phyloP scores from a whole-genome alignment of 2,113 vertebrate genomes.

The Oreotragus oreotragus region DNA sequence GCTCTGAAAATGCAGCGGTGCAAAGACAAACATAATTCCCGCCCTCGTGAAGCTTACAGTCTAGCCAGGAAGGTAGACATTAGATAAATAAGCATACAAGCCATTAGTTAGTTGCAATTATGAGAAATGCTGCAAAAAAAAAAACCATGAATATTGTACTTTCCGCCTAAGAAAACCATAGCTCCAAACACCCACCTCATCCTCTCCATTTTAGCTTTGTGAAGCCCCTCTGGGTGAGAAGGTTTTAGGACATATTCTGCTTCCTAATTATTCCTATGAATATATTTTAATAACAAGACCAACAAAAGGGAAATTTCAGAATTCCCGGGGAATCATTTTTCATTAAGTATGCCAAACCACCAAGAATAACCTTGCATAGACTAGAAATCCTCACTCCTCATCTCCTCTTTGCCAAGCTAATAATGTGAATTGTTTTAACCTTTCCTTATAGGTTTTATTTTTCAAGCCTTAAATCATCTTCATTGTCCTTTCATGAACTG shows the following conservation, averaged over 20 bases:
- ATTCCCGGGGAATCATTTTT: not conserved
- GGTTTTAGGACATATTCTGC: not conserved
- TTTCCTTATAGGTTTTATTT: conserved; percentile 64
- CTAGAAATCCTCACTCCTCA: conserved; percentile 39
- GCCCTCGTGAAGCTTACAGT: not conserved
- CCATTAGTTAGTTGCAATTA: not conserved
- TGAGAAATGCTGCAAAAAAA: not conserved
- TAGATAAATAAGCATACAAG: not conserved
- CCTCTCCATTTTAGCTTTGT: not conserved
- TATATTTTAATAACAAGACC: conserved; percentile 15
- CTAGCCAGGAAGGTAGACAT: not conserved
- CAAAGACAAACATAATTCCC: not conserved
- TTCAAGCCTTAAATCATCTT: conserved; percentile 66
- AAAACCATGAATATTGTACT: not conserved
- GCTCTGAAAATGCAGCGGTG: not conserved
- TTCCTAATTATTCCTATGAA: not conserved
- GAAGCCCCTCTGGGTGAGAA: not conserved
- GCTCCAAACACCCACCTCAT: not conserved
- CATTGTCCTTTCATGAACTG: conserved; percentile 63
- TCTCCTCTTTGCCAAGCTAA: conserved; percentile 44
- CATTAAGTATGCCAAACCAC: conserved; percentile 8
- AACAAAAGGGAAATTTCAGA: conserved; percentile 19
- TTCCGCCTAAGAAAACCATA: not conserved
- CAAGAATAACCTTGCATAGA: conserved; percentile 44
- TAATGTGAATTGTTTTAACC: conserved; percentile 68